phyloP scores from a whole-genome alignment of 2,888 invertebrate genomes.

The Xanthostigma xanthostigma region DNA sequence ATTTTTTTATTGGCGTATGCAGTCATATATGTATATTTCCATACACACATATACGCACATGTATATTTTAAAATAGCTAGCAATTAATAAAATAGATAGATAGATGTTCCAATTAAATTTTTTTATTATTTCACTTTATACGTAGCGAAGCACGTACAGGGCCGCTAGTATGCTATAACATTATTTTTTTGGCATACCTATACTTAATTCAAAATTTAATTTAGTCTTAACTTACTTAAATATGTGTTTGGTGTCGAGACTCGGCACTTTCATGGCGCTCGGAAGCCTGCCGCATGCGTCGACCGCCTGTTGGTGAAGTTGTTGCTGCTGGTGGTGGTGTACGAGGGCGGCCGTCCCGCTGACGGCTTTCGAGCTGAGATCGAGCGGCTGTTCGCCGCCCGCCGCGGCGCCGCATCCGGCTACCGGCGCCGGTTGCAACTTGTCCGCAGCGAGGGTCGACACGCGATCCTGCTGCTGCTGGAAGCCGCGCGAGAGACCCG shows the following conservation, averaged over 20 bases:
- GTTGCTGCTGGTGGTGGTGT: background rate
- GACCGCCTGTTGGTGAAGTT: conserved; percentile 16
- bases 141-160: too few relatives aligned
- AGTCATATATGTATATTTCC: too few relatives aligned
- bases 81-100: too few relatives aligned
- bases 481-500: conserved; percentile 37
- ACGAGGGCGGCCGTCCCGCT: conserved; percentile 24
- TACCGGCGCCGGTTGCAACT: conserved; percentile 33
- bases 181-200: too few relatives aligned
- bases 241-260: conserved; percentile 41
- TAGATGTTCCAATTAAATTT: too few relatives aligned
- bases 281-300: conserved; percentile 19
- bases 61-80: too few relatives aligned
- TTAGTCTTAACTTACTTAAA: conserved; percentile 71
- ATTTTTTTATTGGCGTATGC: too few relatives aligned
- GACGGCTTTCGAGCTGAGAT: conserved; percentile 70
- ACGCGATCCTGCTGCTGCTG: conserved; percentile 15
- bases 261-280: conserved; percentile 24
- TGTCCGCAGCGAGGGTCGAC: conserved; percentile 18
- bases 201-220: too few relatives aligned
- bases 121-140: too few relatives aligned
- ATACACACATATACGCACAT: too few relatives aligned
- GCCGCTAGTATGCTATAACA: too few relatives aligned
- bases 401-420: conserved; percentile 20
- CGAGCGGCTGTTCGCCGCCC: conserved; percentile 61